Evolutionary conservation across 1,140 invertebrate genomes (phyloP), one percentile per base, ranked within the genome.

Genomic region (Lasioglossum albipes): DNA sequence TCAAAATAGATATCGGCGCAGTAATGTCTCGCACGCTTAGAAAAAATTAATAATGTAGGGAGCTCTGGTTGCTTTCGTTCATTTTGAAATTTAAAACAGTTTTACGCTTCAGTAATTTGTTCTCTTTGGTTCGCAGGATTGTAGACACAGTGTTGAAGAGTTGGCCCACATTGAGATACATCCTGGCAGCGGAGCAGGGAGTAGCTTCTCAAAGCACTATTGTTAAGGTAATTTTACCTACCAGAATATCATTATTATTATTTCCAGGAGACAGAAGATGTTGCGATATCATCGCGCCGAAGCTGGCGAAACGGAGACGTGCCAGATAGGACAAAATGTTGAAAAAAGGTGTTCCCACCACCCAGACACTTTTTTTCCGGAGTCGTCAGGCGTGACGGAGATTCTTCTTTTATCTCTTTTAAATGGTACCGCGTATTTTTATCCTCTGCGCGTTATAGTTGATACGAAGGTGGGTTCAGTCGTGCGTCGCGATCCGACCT

Each of bases 141-240:
- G 69, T 92, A 9, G 36, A 71, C 10, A 78, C 64, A 3, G 92
- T 88, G 88, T 88, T 82, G 89, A 88, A 83, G 93, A 93, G 84
- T 49, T 91, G 89, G 89, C 89, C 90, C 20, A 10, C 67, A 12
- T 31, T 74, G 27, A 89, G 92, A 3, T 95, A 95, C 80, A 93
- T 95, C 59, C 87, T 95, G 16, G 94, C 94, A 0, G 93, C 94
- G 0, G 94, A 95, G 87, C 93, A 93, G 81, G 93, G 92, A 76
- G 70, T 93, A 13, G 90, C 90, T 2, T 93, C 93, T 52, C 94
- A 94, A 80, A 91, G 89, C 88, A 87, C 92, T 85, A 94, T 95
- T 76, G 88, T 95, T 9, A 94, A 94, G 85, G 91, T 94, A 85
- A 20, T 6, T 0, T 42, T 18, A 41, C 13, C 45, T 0, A 0